Evolutionary conservation across 2,797 vertebrate genomes (phyloP), one percentile per base, ranked within the genome.

Genomic region (Orestias chungarensis): DNA sequence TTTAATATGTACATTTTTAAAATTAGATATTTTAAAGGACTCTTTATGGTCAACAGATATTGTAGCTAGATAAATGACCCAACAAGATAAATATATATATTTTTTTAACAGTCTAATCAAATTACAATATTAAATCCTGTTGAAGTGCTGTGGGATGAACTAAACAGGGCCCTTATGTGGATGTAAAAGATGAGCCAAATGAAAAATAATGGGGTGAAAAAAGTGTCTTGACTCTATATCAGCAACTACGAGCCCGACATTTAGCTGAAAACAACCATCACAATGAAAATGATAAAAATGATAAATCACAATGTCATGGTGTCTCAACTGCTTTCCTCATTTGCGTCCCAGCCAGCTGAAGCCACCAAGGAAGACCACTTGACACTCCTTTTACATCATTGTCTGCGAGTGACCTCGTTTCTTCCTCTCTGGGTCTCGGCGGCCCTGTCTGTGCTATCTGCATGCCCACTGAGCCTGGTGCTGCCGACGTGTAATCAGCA

Each of bases 401-500:
- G 78, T 85, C 59, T 79, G 77, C 6, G 70, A 73, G 75, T 29
- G 76, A 87, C 82, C 85, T 76, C 79, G 52, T 77, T 71, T 68
- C 52, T 54, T 68, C 66, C 83, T 83, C 70, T n/a, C 15, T 65
- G 12, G 71, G 68, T 78, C 78, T 73, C 66, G 68, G 71, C 69
- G 79, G 82, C 27, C 68, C 57, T 62, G 55, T 82, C 74, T 74
- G 65, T 83, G 76, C 80, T 72, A 82, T 85, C 78, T 71, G 74
- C 70, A 3, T 11, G 76, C 84, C 70, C 79, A 42, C 83, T 86
- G 88, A 86, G 75, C 82, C 86, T 81, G 78, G 84, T 68, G 27
- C n/a, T 44, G 68, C 81, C 78, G 87, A 87, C 75, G 80, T 87
- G 82, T 87, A 91, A 92, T 93, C 86, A 91, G 82, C 81, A 79